Percentiles rank a stretch among this genome's conserved stretches.
These are phyloP conservation scores for Cyphomyrmex costatus DNA, from an alignment of 1,140 invertebrate species.

Conservation along the genomic window DNA sequence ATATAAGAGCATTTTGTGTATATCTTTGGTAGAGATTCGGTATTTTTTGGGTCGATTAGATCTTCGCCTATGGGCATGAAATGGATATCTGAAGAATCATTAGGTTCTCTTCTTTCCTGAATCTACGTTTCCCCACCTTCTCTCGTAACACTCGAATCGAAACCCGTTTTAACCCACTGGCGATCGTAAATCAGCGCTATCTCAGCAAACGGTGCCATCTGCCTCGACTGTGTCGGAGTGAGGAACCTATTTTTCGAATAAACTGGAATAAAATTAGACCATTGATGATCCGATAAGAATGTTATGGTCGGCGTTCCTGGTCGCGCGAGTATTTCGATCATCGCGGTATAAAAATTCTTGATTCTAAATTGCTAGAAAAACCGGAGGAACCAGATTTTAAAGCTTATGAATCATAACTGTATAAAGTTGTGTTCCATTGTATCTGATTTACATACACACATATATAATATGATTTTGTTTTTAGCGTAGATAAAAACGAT, in stretches of 20 bases:
- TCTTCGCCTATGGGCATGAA: slow-evolving; percentile 31
- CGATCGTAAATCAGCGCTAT: slow-evolving; percentile 83
- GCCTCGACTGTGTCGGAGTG: slow-evolving; percentile 66
- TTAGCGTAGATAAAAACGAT: not conserved
- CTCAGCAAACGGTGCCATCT: slow-evolving; percentile 78
- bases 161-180: slow-evolving; percentile 78
- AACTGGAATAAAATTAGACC: slow-evolving; percentile 83
- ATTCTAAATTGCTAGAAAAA: not conserved
- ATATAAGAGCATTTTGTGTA: not conserved
- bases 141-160: slow-evolving; percentile 70
- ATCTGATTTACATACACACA: not conserved
- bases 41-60: slow-evolving; percentile 69
- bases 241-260: slow-evolving; percentile 68
- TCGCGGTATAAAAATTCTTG: slow-evolving; percentile 3
- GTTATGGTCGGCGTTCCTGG: slow-evolving; percentile 7
- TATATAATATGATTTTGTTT: not conserved
- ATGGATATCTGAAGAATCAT: slow-evolving; percentile 51
- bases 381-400: not conserved
- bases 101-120: slow-evolving; percentile 53
- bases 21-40: slow-evolving; percentile 11
- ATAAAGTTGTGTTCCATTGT: not conserved
- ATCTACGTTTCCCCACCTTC: slow-evolving; percentile 54
- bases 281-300: slow-evolving; percentile 80
- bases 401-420: slow-evolving; percentile 8
- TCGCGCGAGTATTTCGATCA: slow-evolving; percentile 31